phyloP scores from a whole-genome alignment of 2,888 invertebrate species.

The Holacanthella duospinosa region DNA sequence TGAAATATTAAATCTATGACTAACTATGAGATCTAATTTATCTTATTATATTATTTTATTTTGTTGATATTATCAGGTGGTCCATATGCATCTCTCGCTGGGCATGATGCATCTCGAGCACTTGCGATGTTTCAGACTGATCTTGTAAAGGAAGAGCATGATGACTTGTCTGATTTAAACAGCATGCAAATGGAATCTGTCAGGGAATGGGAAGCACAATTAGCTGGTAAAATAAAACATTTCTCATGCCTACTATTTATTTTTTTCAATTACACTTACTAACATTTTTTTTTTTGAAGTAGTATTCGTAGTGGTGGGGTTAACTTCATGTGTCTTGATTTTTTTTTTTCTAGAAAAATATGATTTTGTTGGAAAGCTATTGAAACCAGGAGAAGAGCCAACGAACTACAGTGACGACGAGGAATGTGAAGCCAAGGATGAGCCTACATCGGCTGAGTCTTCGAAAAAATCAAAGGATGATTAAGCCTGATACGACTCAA shows the following conservation, averaged over 20 bases:
- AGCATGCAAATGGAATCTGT: constrained; percentile 90
- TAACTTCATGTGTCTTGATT: no score
- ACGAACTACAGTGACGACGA: constrained; percentile 87
- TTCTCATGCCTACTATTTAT: neutral
- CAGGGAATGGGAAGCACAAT: constrained; percentile 93
- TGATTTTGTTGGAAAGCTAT: constrained; percentile 73
- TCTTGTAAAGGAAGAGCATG: constrained; percentile 72
- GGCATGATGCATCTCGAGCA: constrained; percentile 87
- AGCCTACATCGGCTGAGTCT: constrained; percentile 36
- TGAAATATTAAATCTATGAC: neutral
- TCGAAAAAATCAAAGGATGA: neutral
- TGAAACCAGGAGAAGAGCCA: constrained; percentile 83
- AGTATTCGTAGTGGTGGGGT: no score
- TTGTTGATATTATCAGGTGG: constrained; percentile 56
- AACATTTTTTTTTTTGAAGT: no score
- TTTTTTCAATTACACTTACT: no score
- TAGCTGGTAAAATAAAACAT: constrained; percentile 58
- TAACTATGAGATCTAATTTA: no score
- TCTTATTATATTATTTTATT: neutral
- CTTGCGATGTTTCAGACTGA: constrained; percentile 84
- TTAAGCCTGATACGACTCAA: no score
- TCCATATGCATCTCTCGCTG: constrained; percentile 88
- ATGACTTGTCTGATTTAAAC: constrained; percentile 88
- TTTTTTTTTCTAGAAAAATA: constrained; percentile 69
- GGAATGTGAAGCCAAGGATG: constrained; percentile 47